These are phyloP conservation scores for Zaprionus kolodkinae DNA, from an alignment of 1,140 invertebrate genomes.

Conservation along the genomic window DNA sequence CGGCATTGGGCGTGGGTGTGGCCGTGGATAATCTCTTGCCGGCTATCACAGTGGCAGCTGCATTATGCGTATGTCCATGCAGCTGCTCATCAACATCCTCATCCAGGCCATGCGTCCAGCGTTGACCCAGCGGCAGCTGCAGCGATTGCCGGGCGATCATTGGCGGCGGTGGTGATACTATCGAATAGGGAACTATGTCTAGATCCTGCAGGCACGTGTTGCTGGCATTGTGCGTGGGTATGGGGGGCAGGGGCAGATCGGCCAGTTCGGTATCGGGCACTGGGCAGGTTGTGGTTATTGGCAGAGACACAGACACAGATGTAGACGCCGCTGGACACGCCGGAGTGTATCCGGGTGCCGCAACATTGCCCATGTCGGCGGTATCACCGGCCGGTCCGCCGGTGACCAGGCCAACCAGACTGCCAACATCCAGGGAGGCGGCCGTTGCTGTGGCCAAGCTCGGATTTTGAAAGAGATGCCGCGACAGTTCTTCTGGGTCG, in stretches of 20 bases:
- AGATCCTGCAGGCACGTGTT: slow-evolving; percentile 62
- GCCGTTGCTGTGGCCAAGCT: slow-evolving; percentile 72
- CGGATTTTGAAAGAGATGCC: slow-evolving; percentile 89
- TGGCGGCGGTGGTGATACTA: slow-evolving; percentile 72
- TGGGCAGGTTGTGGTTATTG: neutral
- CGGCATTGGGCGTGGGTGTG: slow-evolving; percentile 36
- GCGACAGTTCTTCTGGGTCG: slow-evolving; percentile 92
- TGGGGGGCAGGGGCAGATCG: slow-evolving; percentile 78
- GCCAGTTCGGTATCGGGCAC: slow-evolving; percentile 69
- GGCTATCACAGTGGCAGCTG: slow-evolving; percentile 64
- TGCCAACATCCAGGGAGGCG: slow-evolving; percentile 55
- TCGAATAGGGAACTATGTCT: slow-evolving; percentile 81
- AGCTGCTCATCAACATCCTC: neutral
- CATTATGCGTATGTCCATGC: no score
- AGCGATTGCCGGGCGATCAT: slow-evolving; percentile 56
- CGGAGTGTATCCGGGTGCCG: slow-evolving; percentile 5
- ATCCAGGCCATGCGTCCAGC: slow-evolving; percentile 41
- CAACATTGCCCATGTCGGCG: slow-evolving; percentile 54
- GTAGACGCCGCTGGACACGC: neutral
- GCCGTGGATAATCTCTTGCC: slow-evolving; percentile 56
- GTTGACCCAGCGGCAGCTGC: slow-evolving; percentile 62
- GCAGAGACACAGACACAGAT: slow-evolving; percentile 14
- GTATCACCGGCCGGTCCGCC: slow-evolving; percentile 64
- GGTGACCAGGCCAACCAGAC: slow-evolving; percentile 66
- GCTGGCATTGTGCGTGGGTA: slow-evolving; percentile 53